These are phyloP conservation scores for Baronia brevicornis DNA, from an alignment of 2,888 invertebrate genomes.

Conservation along the genomic window DNA sequence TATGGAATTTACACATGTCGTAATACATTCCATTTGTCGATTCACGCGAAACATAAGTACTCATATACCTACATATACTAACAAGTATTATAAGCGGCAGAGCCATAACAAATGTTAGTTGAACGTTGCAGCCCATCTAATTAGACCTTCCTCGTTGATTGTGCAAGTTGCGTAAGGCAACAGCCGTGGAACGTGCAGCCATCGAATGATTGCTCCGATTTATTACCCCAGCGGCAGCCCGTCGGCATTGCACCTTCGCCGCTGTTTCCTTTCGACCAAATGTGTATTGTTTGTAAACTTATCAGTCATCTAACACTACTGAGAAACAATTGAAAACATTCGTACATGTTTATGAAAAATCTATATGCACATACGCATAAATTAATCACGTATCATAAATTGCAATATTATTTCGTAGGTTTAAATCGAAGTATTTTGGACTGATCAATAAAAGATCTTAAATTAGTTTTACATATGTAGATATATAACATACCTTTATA, in stretches of 20 bases:
- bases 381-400: no score
- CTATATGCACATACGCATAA: no score
- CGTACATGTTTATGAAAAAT: slow-evolving; percentile 6
- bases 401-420: no score
- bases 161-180: slow-evolving; percentile 25
- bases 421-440: no score
- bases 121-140: slow-evolving; percentile 49
- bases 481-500: no score
- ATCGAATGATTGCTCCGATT: slow-evolving; percentile 29
- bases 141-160: slow-evolving; percentile 38
- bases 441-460: no score
- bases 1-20: no score
- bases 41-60: slow-evolving; percentile 9
- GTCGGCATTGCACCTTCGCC: slow-evolving; percentile 18
- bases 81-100: slow-evolving; percentile 28
- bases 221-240: slow-evolving; percentile 25
- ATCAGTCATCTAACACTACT: slow-evolving; percentile 13
- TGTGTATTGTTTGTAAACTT: slow-evolving; percentile 15
- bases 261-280: slow-evolving; percentile 11
- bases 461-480: no score
- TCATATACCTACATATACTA: slow-evolving; percentile 24
- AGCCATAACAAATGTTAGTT: slow-evolving; percentile 34
- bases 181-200: slow-evolving; percentile 19
- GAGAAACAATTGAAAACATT: slow-evolving; percentile 11
- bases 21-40: no score